A percentile compares a stretch with the other conserved stretches of the same genome.
phyloP scores from a whole-genome alignment of 2,888 invertebrate genomes.

The Trachelus troglodyta region DNA sequence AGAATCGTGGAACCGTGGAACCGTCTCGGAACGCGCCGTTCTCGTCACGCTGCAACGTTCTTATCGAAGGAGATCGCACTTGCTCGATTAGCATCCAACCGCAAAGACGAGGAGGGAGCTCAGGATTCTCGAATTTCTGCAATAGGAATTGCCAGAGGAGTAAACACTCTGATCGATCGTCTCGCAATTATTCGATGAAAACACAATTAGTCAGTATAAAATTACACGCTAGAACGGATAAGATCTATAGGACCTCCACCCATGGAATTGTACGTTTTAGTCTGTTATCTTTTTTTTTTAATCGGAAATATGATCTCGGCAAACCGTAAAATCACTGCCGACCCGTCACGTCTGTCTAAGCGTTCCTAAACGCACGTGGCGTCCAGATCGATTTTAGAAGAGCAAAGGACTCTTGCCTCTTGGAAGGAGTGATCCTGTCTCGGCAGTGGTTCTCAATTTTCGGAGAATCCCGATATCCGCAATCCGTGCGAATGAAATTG shows the following conservation, averaged over 20 bases:
- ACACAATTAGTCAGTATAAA: not conserved
- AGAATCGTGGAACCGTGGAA: constrained; percentile 31
- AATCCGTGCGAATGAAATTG: not conserved
- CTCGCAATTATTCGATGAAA: not conserved
- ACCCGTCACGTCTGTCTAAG: not conserved
- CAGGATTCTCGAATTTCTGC: not conserved
- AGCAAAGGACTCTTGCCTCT: not conserved
- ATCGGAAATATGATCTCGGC: not conserved
- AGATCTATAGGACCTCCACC: not conserved
- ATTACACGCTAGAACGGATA: not conserved
- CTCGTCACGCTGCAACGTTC: not conserved
- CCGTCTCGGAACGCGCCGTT: constrained; percentile 13
- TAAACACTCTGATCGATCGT: not conserved
- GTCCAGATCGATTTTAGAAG: not conserved
- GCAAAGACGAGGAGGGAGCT: not conserved
- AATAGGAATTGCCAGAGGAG: not conserved
- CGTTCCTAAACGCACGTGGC: not conserved
- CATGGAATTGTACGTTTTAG: not conserved
- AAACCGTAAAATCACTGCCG: not conserved
- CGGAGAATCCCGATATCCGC: not conserved
- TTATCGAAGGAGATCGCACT: not conserved
- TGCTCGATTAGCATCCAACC: not conserved
- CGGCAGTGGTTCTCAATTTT: not conserved
- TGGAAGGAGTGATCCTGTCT: not conserved
- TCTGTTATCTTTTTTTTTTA: not conserved